These are phyloP conservation scores for Chalcosyrphus nemorum DNA, from an alignment of 2,888 invertebrate genomes.

Conservation along the genomic window DNA sequence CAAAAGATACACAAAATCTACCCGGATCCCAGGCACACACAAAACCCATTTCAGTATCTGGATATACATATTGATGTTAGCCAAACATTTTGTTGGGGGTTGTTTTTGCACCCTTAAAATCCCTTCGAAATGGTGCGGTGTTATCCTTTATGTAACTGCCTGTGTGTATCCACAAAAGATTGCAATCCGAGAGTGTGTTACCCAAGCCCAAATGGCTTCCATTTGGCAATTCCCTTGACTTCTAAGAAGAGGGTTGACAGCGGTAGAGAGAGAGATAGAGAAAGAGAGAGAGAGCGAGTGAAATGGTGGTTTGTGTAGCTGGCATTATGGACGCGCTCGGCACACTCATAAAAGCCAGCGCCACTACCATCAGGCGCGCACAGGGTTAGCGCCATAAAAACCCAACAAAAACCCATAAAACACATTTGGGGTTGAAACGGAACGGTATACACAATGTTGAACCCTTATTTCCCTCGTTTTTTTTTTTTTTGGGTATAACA, in stretches of 20 bases:
- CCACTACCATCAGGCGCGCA: slow-evolving; percentile 63
- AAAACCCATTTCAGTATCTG: slow-evolving; percentile 29
- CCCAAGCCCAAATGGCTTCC: slow-evolving; percentile 47
- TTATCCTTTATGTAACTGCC: not conserved
- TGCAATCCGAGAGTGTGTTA: slow-evolving; percentile 48
- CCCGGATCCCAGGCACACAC: slow-evolving; percentile 9
- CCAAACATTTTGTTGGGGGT: slow-evolving; percentile 27
- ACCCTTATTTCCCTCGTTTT: slow-evolving; percentile 37
- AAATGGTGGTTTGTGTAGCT: slow-evolving; percentile 13
- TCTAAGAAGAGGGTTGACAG: slow-evolving; percentile 25
- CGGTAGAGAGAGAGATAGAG: not conserved
- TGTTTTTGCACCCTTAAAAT: slow-evolving; percentile 22
- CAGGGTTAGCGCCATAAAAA: slow-evolving; percentile 70
- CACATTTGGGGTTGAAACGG: slow-evolving; percentile 59
- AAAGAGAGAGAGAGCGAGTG: not conserved
- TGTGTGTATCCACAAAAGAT: slow-evolving; percentile 33
- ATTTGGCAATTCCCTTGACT: slow-evolving; percentile 47
- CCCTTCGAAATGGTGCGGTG: slow-evolving; percentile 20
- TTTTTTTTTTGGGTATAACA: not conserved
- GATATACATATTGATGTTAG: slow-evolving; percentile 2
- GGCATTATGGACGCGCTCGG: slow-evolving; percentile 60
- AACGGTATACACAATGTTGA: slow-evolving; percentile 48
- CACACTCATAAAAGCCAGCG: slow-evolving; percentile 66
- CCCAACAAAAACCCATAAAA: slow-evolving; percentile 58
- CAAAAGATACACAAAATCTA: not conserved